Percentiles rank a stretch among this genome's conserved stretches.
Evolutionary conservation across 1,140 invertebrate genomes (phyloP).

Genomic region (Acromyrmex echinatior): DNA sequence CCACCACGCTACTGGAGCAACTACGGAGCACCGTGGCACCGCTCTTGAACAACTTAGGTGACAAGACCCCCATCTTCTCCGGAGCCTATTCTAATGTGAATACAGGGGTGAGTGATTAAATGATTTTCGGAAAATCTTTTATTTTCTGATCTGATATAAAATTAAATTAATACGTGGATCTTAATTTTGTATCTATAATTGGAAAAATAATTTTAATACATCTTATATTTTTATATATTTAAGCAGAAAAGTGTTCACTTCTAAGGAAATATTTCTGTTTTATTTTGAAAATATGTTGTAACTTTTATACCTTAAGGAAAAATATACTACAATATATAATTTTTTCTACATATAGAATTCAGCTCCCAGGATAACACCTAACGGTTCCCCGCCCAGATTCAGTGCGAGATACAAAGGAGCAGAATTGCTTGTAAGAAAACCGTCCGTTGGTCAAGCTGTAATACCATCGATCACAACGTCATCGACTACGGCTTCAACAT

Average conservation of each 20-base stretch:
- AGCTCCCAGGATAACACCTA: constrained; percentile 81
- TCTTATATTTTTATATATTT: not conserved
- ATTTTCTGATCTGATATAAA: not conserved
- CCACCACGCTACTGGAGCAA: constrained; percentile 80
- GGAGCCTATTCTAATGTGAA: constrained; percentile 81
- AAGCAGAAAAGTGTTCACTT: not conserved
- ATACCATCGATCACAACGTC: constrained; percentile 79
- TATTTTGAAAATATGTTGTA: not conserved
- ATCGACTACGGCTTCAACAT: constrained; percentile 80
- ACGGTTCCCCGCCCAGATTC: constrained; percentile 81
- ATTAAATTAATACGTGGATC: not conserved
- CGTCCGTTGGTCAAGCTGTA: constrained; percentile 76
- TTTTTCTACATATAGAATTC: constrained; percentile 80
- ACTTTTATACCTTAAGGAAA: not conserved
- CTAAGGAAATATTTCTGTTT: too few relatives aligned
- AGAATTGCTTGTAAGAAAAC: constrained; percentile 83
- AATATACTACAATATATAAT: not conserved
- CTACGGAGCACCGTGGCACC: constrained; percentile 85
- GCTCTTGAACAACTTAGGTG: constrained; percentile 80
- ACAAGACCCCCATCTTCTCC: constrained; percentile 81
- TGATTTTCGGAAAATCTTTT: not conserved
- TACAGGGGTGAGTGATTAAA: constrained; percentile 76
- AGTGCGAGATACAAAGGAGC: constrained; percentile 85
- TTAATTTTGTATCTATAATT: not conserved
- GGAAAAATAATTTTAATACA: not conserved